Evolutionary conservation across 1,140 invertebrate genomes (phyloP).

Genomic region (Saccostrea glomerata): DNA sequence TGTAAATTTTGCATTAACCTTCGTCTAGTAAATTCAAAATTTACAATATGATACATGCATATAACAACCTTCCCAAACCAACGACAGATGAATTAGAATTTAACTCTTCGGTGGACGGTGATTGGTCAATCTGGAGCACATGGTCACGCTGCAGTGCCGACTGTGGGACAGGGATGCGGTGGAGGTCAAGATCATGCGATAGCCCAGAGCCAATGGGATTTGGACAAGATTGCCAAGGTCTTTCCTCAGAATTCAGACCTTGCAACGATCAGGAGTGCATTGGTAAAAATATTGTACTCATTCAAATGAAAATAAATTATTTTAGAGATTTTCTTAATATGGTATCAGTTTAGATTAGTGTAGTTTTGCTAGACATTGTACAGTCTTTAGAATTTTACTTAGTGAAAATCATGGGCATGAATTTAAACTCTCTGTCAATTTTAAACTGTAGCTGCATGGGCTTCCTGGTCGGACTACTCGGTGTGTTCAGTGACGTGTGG

Average conservation of each 20-base stretch:
- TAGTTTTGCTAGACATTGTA: background rate
- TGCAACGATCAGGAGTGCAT: constrained; percentile 63
- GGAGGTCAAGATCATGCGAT: constrained; percentile 83
- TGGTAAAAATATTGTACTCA: constrained; percentile 43
- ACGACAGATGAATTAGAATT: constrained; percentile 26
- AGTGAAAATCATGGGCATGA: no score
- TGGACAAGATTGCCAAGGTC: constrained; percentile 59
- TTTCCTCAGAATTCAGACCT: constrained; percentile 48
- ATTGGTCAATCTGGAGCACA: constrained; percentile 84
- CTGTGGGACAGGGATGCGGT: constrained; percentile 84
- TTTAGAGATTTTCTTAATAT: no score
- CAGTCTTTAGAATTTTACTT: background rate
- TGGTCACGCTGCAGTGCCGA: constrained; percentile 85
- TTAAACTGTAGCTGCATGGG: constrained; percentile 63
- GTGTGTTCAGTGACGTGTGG: constrained; percentile 69
- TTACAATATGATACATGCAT: no score
- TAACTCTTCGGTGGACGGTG: constrained; percentile 78
- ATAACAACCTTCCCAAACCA: background rate
- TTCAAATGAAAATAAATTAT: background rate
- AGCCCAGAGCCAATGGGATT: constrained; percentile 79
- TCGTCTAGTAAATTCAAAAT: no score
- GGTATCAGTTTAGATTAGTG: background rate
- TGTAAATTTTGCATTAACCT: no score
- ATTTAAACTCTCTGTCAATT: background rate
- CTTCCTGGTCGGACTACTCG: constrained; percentile 69